Evolutionary conservation across 2,888 invertebrate species (phyloP), one percentile per base, ranked within the genome.

Genomic region (Pecten maximus): DNA sequence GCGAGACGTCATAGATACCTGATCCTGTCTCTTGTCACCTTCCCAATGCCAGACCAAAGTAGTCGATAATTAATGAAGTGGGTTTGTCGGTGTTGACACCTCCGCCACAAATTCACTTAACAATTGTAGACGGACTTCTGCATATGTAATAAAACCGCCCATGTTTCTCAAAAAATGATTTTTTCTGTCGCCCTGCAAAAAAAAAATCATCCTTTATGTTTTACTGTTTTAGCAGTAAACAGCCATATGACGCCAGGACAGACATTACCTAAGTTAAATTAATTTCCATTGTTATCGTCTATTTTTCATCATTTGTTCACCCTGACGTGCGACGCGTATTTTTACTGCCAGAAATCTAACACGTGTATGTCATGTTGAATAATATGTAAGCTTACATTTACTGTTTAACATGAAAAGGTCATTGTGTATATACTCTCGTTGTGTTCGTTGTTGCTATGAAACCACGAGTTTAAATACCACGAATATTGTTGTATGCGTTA

Each of bases 11-110:
- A n/a, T n/a, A 23, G 54, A 54, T 54, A 54, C 54, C 54, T 23
- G n/a, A n/a, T 23, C 54, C 8, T 19, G 2, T 35, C 74, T 15
- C 35, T 8, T 35, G 35, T 35, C 74, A 28, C 74, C 35, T 35
- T 10, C 12, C 44, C 74, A 35, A 23, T 54, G 8, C 1, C 74
- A 74, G 74, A 74, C 74, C 74, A 74, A 74, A 74, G 23, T 74
- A 74, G 74, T 74, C 74, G 74, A 74, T 74, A 74, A 74, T 74
- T 74, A 35, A 74, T 74, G 74, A 74, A 74, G 74, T 10, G 74
- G 10, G 74, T 8, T 35, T 10, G 35, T 74, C 74, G 35, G 28
- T 15, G 35, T 28, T 0, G 74, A 74, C 74, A 74, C 19, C 10
- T 8, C 28, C 10, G 28, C 74, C 74, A 74, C 28, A 54, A 19